Percentiles rank a stretch among this genome's conserved stretches.
Conservation (phyloP, 1,140 invertebrate species). For the Antheraea pernyi region DNA sequence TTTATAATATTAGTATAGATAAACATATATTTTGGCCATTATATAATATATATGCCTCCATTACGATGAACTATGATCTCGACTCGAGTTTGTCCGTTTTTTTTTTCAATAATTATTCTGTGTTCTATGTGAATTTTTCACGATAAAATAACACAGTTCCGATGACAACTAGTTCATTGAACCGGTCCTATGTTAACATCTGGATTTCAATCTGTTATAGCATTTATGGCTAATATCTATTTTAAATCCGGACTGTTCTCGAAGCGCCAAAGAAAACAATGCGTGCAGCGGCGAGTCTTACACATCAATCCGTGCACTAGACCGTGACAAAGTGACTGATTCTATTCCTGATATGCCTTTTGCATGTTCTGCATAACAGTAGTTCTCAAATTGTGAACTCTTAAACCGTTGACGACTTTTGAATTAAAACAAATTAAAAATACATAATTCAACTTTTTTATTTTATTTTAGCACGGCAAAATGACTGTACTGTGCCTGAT, state of each 20-base stretch:
- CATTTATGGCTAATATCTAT: background rate
- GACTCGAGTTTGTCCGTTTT: too few species aligned
- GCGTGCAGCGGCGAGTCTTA: background rate
- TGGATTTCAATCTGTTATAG: background rate
- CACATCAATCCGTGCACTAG: constrained; percentile 1
- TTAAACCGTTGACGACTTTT: too few species aligned
- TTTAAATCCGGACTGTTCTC: background rate
- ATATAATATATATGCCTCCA: too few species aligned
- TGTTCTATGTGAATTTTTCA: background rate
- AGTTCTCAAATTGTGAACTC: background rate
- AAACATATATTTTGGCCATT: too few species aligned
- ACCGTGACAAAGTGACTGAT: constrained; percentile 1
- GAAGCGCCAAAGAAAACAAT: background rate
- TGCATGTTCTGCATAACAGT: background rate
- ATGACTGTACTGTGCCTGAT: too few species aligned
- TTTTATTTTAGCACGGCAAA: too few species aligned
- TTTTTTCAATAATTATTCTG: background rate
- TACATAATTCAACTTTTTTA: too few species aligned
- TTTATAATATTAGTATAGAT: too few species aligned
- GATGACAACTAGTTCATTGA: background rate
- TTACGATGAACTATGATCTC: too few species aligned
- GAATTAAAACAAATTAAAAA: too few species aligned
- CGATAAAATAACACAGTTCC: background rate
- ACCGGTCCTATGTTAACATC: background rate
- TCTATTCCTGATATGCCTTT: background rate